Base-by-base conservation (phyloP, 2,113 vertebrate species). In the Rhabdomys dilectus region DNA sequence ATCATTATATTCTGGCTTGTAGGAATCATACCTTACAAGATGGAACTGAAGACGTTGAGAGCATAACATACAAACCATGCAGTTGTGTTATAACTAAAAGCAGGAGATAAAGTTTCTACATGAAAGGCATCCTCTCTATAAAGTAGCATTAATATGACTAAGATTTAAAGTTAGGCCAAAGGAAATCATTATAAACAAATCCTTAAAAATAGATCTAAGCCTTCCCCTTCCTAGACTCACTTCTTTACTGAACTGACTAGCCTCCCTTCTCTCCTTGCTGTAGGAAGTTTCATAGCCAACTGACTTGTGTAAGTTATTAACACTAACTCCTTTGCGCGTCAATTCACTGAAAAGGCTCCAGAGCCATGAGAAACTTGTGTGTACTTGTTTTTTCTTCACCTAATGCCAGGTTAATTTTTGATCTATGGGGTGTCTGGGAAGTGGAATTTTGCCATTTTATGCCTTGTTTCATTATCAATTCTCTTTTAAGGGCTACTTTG, bases 391-490 rank as follows among this genome's bases (percentile, higher is more conserved):
- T 81, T 81, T 12, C 34, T 56, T 48, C 21, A 73, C 29, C 15
- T 21, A 51, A 72, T n/a, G 26, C 24, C 66, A 45, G 36, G 51
- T 72, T 39, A 62, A 39, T 60, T 16, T 78, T 42, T 9, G 48
- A 7, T 21, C 36, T 42, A 6, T 36, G 56, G 2, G 58, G 12
- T 53, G 12, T 21, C 45, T 42, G 7, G 19, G 5, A 87, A 29
- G 7, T 48, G 2, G 21, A 87, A 42, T 53, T 42, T 62, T 53
- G 29, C 6, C 29, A 10, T 6, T 17, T 22, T 53, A 24, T 15
- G 39, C 36, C 2, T 4, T 48, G 2, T 13, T 0, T 77, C n/a
- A 36, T 22, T 15, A 2, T 45, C 5, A 2, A 3, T 8, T 19
- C 26, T 85, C 62, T 66, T 72, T 19, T 1, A 5, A 10, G 29